Evolutionary conservation across 2,888 invertebrate species (phyloP).

Genomic region (Drosophila nr. medialis): DNA sequence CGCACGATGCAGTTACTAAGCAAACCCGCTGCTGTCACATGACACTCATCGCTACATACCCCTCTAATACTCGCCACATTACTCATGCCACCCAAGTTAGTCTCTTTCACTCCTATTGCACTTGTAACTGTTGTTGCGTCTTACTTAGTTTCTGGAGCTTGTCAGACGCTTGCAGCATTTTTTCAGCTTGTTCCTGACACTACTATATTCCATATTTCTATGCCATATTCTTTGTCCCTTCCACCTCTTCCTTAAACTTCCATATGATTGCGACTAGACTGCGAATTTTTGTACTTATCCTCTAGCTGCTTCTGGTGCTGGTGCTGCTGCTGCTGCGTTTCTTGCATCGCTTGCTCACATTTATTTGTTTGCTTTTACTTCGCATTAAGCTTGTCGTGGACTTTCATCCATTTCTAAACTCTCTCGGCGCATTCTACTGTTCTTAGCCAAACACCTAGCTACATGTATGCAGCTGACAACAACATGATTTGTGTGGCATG

Average conservation of each 20-base stretch:
- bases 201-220: conserved; percentile 75
- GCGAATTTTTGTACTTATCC: conserved; percentile 17
- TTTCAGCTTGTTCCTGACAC: conserved; percentile 73
- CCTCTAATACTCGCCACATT: conserved; percentile 5
- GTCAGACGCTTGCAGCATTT: conserved; percentile 61
- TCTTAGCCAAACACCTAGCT: conserved; percentile 24
- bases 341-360: conserved; percentile 26
- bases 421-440: not conserved
- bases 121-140: conserved; percentile 15
- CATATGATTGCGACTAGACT: conserved; percentile 27
- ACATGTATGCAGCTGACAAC: conserved; percentile 44
- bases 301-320: conserved; percentile 2
- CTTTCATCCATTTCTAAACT: conserved; percentile 5
- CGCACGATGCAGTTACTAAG: conserved; percentile 45
- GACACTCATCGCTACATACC: not conserved
- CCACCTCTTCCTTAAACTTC: not conserved
- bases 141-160: conserved; percentile 48
- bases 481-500: conserved; percentile 50
- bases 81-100: conserved; percentile 37
- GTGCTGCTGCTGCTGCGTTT: conserved; percentile 10
- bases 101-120: conserved; percentile 34
- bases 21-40: not conserved
- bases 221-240: conserved; percentile 11
- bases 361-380: conserved; percentile 37
- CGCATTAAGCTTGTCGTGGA: conserved; percentile 27